phyloP scores from a whole-genome alignment of 2,888 invertebrate species.

The Megalurothrips usitatus region DNA sequence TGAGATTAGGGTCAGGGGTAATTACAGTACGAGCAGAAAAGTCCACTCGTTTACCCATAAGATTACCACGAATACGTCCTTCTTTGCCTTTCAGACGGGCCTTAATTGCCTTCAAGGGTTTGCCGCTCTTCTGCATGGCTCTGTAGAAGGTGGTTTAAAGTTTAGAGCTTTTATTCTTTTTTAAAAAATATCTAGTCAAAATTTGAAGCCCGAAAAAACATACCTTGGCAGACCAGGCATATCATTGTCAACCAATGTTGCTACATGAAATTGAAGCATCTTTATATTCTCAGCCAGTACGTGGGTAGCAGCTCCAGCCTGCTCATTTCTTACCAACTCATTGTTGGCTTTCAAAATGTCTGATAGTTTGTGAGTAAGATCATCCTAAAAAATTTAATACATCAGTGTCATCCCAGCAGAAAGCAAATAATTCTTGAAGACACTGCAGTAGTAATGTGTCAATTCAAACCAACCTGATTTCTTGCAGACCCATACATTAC shows the following conservation, averaged over 20 bases:
- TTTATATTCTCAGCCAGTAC: slow-evolving; percentile 95
- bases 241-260: slow-evolving; percentile 96
- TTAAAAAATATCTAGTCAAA: neutral
- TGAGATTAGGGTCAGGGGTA: slow-evolving; percentile 90
- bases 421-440: neutral
- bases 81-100: slow-evolving; percentile 96
- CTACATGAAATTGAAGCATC: slow-evolving; percentile 97
- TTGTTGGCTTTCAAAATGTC: slow-evolving; percentile 99
- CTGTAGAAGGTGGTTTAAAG: slow-evolving; percentile 47
- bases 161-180: slow-evolving; percentile 28
- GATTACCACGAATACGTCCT: slow-evolving; percentile 96
- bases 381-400: slow-evolving; percentile 62
- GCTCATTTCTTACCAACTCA: slow-evolving; percentile 90
- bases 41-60: slow-evolving; percentile 99
- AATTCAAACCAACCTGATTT: slow-evolving; percentile 58
- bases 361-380: slow-evolving; percentile 96
- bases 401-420: neutral
- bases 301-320: slow-evolving; percentile 95
- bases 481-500: slow-evolving; percentile 99
- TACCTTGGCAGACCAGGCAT: slow-evolving; percentile 93
- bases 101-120: slow-evolving; percentile 96
- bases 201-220: slow-evolving; percentile 15
- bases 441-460: neutral
- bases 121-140: slow-evolving; percentile 98
- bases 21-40: slow-evolving; percentile 99